A percentile compares a stretch with the other conserved stretches of the same genome.
These are phyloP conservation scores for Hycleus phaleratus DNA, from an alignment of 1,140 invertebrate species.

Conservation along the genomic window DNA sequence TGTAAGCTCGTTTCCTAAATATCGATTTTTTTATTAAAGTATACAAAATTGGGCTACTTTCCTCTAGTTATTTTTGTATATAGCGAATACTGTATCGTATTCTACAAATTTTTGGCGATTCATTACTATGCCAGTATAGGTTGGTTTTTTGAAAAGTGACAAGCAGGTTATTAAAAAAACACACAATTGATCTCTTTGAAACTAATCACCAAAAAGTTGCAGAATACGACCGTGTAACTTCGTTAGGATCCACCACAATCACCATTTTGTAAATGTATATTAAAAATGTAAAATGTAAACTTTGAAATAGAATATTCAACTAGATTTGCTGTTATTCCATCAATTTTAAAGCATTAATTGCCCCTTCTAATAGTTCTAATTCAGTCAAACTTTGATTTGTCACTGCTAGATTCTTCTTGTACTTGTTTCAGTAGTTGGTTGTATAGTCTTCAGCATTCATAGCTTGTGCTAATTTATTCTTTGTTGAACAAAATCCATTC, in stretches of 20 bases:
- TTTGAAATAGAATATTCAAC: not conserved
- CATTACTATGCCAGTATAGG: no score
- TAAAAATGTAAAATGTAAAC: conserved; percentile 1
- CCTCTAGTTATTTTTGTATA: no score
- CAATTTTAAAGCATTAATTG: conserved; percentile 55
- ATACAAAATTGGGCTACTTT: no score
- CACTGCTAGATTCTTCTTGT: conserved; percentile 56
- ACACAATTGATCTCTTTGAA: no score
- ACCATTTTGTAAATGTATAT: not conserved
- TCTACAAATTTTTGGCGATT: no score
- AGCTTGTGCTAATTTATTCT: conserved; percentile 65
- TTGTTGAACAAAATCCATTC: conserved; percentile 61
- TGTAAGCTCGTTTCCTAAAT: no score
- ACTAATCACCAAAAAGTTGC: no score
- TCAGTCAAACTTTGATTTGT: conserved; percentile 66
- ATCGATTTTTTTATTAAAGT: no score
- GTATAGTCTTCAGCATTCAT: conserved; percentile 70
- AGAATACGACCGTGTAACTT: not conserved
- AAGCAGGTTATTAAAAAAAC: no score
- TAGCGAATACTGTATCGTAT: no score
- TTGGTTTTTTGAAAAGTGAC: no score
- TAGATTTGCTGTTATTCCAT: conserved; percentile 35
- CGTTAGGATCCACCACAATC: not conserved
- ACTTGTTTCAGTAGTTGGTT: conserved; percentile 77
- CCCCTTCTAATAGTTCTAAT: conserved; percentile 58